phyloP scores from a whole-genome alignment of 64 coral and sea anemone species.

The Cladopsammia gracilis region DNA sequence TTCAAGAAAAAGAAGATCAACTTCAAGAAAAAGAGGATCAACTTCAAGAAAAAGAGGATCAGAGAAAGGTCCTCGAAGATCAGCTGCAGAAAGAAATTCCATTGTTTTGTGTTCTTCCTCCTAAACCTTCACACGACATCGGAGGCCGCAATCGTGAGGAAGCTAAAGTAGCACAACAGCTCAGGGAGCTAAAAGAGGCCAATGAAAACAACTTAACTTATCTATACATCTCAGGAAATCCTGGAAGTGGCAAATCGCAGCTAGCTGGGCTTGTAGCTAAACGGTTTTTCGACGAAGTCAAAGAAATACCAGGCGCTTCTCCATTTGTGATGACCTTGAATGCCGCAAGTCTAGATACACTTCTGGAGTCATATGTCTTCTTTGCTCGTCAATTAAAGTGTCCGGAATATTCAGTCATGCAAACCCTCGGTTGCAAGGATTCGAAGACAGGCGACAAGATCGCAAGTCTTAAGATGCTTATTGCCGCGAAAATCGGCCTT shows the following conservation, averaged over 20 bases:
- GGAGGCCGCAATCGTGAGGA: neutral
- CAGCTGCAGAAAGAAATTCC: neutral
- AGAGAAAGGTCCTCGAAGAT: no score
- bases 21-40: no score
- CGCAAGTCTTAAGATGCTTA: neutral
- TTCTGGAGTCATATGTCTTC: neutral
- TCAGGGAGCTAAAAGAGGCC: neutral
- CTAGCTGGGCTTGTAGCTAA: constrained; percentile 1
- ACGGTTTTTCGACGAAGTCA: neutral
- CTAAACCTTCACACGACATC: constrained; percentile 15
- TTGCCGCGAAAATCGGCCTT: neutral
- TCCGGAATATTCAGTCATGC: neutral
- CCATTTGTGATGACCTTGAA: constrained; percentile 19
- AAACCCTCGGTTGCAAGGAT: neutral
- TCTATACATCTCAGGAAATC: constrained; percentile 11
- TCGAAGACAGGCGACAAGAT: neutral
- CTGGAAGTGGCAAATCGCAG: constrained; percentile 9
- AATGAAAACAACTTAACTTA: neutral
- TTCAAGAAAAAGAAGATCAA: no score
- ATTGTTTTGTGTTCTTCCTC: constrained; percentile 15
- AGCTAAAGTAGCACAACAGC: neutral
- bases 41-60: no score
- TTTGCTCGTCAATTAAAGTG: neutral
- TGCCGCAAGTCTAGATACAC: neutral
- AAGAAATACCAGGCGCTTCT: neutral